These are phyloP conservation scores for Strongylocentrotus purpuratus DNA, from an alignment of 35 echinoderm and acorn worm genomes.

Conservation along the genomic window DNA sequence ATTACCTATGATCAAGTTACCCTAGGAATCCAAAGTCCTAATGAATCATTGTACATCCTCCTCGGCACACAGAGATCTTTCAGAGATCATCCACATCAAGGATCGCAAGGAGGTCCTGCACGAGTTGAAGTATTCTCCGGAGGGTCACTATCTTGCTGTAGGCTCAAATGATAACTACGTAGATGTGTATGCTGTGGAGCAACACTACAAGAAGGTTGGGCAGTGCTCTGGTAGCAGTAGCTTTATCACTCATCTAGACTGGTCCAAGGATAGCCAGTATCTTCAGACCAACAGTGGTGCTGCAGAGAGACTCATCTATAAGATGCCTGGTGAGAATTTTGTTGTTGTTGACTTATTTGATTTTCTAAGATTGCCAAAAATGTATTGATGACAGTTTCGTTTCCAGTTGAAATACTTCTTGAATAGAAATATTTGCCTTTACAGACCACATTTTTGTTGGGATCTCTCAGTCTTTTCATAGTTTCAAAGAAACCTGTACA, in stretches of 20 bases:
- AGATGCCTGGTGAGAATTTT: conserved; percentile 79
- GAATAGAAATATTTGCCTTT: too few species aligned
- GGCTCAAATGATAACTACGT: conserved; percentile 99
- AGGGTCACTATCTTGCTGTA: conserved; percentile 87
- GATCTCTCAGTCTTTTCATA: too few species aligned
- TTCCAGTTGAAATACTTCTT: too few species aligned
- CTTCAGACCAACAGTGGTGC: conserved; percentile 98
- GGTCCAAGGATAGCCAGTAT: conserved; percentile 96
- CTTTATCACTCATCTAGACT: conserved; percentile 98
- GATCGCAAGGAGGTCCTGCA: conserved; percentile 96
- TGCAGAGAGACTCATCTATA: conserved; percentile 93
- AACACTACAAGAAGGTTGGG: conserved; percentile 97
- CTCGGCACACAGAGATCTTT: conserved; percentile 76
- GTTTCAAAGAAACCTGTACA: too few species aligned
- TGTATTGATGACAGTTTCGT: too few species aligned
- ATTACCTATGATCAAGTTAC: not conserved
- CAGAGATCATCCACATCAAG: conserved; percentile 97
- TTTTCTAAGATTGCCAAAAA: too few species aligned
- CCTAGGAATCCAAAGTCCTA: not conserved
- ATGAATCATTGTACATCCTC: not conserved
- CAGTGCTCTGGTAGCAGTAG: conserved; percentile 97
- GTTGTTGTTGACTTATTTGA: too few species aligned
- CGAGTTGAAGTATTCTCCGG: conserved; percentile 99
- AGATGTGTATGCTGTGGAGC: conserved; percentile 84
- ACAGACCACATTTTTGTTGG: too few species aligned